phyloP scores from a whole-genome alignment of 2,797 vertebrate genomes.

The Leucoraja ocellata region DNA sequence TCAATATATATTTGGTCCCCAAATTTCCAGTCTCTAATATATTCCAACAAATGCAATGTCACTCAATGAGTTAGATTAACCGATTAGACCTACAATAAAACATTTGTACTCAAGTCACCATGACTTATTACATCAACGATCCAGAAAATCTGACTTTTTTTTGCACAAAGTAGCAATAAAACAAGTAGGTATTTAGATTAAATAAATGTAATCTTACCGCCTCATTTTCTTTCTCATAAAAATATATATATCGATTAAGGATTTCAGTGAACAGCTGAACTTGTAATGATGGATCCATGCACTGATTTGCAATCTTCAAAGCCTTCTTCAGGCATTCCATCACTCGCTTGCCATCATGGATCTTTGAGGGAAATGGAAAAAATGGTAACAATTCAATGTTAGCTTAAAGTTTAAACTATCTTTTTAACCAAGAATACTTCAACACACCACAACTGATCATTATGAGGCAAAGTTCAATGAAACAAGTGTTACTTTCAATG shows the following conservation, averaged over 20 bases:
- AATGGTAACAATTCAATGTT: background rate
- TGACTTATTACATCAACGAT: background rate
- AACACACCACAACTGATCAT: background rate
- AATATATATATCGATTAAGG: constrained; percentile 96
- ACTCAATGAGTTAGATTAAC: background rate
- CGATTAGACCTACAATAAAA: background rate
- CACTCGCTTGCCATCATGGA: constrained; percentile 90
- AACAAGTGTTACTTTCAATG: background rate
- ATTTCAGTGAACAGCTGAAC: constrained; percentile 98
- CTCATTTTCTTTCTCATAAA: constrained; percentile 95
- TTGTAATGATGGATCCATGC: constrained; percentile 98
- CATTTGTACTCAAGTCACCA: background rate
- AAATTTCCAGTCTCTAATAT: background rate
- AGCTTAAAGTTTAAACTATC: background rate
- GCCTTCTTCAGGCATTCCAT: constrained; percentile 98
- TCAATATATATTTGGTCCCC: too few species aligned
- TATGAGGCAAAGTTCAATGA: too few species aligned
- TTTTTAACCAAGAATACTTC: background rate
- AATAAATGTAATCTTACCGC: constrained; percentile 64
- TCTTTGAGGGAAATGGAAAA: constrained; percentile 55
- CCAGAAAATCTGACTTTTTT: background rate
- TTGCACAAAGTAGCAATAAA: too few species aligned
- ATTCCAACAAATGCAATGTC: background rate
- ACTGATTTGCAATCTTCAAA: constrained; percentile 96
- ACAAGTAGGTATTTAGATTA: background rate